phyloP scores from a whole-genome alignment of 2,113 vertebrate genomes.

The Tetrax tetrax region DNA sequence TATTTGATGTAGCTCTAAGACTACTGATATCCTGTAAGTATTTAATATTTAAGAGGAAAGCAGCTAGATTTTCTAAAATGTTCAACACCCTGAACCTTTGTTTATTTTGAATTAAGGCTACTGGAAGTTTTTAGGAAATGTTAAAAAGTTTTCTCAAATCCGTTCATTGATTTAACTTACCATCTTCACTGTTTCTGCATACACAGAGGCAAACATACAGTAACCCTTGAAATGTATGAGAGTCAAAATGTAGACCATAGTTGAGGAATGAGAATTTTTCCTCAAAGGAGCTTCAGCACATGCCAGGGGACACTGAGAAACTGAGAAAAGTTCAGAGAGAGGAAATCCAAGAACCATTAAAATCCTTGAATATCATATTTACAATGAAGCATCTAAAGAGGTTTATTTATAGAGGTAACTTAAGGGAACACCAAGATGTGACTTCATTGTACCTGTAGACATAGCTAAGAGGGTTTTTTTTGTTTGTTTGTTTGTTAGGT shows the following conservation, averaged over 20 bases:
- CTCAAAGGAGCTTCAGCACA: neutral
- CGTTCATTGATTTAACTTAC: neutral
- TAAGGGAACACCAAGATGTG: neutral
- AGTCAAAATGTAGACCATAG: neutral
- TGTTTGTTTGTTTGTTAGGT: neutral
- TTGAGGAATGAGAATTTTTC: neutral
- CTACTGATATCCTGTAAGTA: neutral
- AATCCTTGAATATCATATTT: neutral
- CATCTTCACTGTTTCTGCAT: neutral
- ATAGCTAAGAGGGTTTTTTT: neutral
- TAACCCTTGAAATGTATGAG: neutral
- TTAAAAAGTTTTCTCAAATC: neutral
- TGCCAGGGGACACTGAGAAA: neutral
- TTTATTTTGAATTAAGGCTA: neutral
- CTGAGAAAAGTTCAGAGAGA: neutral
- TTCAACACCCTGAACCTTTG: neutral
- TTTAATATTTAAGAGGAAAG: constrained; percentile 5
- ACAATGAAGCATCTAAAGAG: neutral
- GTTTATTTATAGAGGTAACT: neutral
- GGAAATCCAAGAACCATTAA: neutral
- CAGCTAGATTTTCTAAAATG: neutral
- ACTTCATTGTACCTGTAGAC: neutral
- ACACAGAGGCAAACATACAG: neutral
- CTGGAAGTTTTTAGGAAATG: neutral
- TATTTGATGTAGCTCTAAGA: constrained; percentile 1